Base-by-base conservation (phyloP, 1,140 invertebrate species). In the Diabrotica undecimpunctata region DNA sequence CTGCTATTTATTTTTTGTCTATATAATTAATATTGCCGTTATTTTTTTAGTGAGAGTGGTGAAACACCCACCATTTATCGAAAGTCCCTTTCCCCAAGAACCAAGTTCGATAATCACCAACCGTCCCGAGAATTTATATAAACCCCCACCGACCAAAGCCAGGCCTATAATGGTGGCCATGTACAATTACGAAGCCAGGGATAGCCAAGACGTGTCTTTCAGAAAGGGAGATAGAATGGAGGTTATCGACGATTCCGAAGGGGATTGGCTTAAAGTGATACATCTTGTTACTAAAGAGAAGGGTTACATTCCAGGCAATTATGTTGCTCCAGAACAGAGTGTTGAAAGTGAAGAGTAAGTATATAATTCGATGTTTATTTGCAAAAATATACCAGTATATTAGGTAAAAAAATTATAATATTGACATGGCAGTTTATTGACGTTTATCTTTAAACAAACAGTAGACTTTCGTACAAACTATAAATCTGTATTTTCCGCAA, bases 301-400 rank as follows among this genome's bases (percentile, higher is more conserved):
- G 78, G 95, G 95, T 7, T 88, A 95, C 65, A 94, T 97, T 71
- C 95, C 95, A 1, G 89, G 94, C 76, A 97, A 96, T 80, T 97
- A 95, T 78, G 94, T 97, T 5, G 95, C 95, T 3, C 88, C 91
- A 66, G 94, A 96, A 77, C 89, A 91, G 76, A 95, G 94, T 41
- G 91, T 96, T 8, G 94, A 97, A 80, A 96, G 93, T 80, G 94
- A 97, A 88, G 95, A 97, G 95, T 97, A 82, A 91, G 90, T 46
- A 8, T 25, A 25, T 25, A 25, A 25, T 1, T 25, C 25, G 1
- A 2, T 1, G 25, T 25, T 25, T 25, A 25, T 25, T 25, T 25
- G 4, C 4, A 25, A 25, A 25, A 25, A 25, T 25, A 4, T 2
- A 25, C 25, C 25, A 25, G 25, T 25, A 25, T 25, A 25, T 25